Conservation (phyloP, 2,797 vertebrate genomes). For the Todus mexicanus region DNA sequence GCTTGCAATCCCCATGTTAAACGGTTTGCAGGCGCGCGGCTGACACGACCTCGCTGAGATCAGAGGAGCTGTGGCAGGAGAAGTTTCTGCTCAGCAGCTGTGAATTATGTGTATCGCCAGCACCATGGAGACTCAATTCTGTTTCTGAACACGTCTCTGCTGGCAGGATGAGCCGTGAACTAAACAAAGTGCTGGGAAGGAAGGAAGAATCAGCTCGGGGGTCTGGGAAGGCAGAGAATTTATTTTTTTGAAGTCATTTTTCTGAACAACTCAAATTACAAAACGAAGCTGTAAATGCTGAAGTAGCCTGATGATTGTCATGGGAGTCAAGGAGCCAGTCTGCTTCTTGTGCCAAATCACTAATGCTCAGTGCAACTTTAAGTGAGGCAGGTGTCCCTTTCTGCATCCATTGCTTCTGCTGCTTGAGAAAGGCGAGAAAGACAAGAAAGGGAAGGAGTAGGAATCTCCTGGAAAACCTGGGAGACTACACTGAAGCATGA, state of each 20-base stretch:
- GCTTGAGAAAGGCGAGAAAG: neutral
- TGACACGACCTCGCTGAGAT: neutral
- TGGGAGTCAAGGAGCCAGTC: neutral
- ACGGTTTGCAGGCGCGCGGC: neutral
- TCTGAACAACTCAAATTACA: neutral
- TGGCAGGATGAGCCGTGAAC: neutral
- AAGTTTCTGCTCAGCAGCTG: neutral
- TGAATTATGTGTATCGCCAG: neutral
- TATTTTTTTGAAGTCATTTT: neutral
- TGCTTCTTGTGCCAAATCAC: neutral
- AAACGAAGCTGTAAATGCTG: neutral
- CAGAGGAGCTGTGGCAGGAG: neutral
- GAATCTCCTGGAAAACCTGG: neutral
- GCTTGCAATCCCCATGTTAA: neutral
- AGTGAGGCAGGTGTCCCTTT: neutral
- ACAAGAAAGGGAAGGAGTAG: neutral
- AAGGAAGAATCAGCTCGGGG: neutral
- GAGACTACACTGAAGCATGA: neutral
- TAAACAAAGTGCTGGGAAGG: neutral
- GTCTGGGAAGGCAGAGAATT: neutral
- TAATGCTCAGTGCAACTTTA: neutral
- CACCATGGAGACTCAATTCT: accelerated
- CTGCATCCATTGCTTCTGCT: neutral
- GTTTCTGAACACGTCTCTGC: neutral
- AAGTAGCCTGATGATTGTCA: neutral